Conservation (phyloP, 35 echinoderm and acorn worm species). For the Anneissia japonica region DNA sequence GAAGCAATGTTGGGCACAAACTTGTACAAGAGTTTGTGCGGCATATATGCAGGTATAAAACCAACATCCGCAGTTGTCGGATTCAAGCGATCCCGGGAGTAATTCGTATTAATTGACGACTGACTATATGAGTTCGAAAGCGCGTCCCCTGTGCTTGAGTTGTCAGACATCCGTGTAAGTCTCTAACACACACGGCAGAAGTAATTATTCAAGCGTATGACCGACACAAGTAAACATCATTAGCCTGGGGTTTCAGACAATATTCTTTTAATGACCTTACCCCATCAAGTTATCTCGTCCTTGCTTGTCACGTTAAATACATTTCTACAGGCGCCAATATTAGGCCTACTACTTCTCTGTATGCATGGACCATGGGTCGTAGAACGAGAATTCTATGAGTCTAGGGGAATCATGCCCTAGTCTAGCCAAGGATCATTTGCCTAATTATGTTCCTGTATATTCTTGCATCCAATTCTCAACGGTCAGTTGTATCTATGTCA, state of each 20-base stretch:
- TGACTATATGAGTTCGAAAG: not conserved
- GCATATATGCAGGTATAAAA: not conserved
- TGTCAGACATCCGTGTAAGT: constrained; percentile 1
- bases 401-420: not conserved
- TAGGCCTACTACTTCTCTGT: not conserved
- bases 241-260: not conserved
- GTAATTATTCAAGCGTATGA: not conserved
- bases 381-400: no score
- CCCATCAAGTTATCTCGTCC: not conserved
- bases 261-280: not conserved
- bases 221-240: not conserved
- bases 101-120: not conserved
- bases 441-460: not conserved
- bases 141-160: not conserved
- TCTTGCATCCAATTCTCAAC: not conserved
- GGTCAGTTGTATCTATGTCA: not conserved
- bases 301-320: not conserved
- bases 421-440: not conserved
- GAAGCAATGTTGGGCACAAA: not conserved
- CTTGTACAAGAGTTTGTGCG: not conserved
- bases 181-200: constrained; percentile 1
- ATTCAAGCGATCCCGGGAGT: not conserved
- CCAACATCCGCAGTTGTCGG: not conserved
- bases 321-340: not conserved
- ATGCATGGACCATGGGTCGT: no score